Evolutionary conservation across 92 coral and sea anemone genomes (phyloP), one percentile per base, ranked within the genome.

Genomic region (Epizoanthus illoricatus): DNA sequence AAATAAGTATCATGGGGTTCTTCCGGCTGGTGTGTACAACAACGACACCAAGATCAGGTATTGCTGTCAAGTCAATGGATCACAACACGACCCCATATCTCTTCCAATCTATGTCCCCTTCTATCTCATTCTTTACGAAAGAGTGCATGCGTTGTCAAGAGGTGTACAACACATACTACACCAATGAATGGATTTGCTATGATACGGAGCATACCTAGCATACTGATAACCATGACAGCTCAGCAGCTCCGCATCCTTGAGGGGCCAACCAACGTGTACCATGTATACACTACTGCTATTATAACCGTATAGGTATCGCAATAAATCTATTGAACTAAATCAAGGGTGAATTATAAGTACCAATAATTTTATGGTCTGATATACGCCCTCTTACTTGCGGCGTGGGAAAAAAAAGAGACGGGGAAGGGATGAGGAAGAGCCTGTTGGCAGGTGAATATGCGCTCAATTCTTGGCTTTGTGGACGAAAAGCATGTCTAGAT

Each of bases 61-160:
- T 74, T 74, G 80, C n/a, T 74, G 80, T 33, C 80, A 74, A 57
- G 54, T 57, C 18, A 74, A 57, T 28, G 80, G 80, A 20, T 74
- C 80, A 2, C 20, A 15, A 55, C 1, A 56, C 8, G 23, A 55
- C 7, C 80, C 80, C n/a, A 74, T 74, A 54, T n/a, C 7, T 28
- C 80, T 74, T 52, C 80, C 80, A 17, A 20, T 13, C 13, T 17
- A 56, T 16, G 80, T 55, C 2, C 80, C 80, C 6, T 74, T 74
- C 59, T 58, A 56, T 10, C 43, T 74, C 21, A 36, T 74, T 16
- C 5, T 74, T 0, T 74, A 57, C 59, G 4, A 74, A 57, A 45
- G 20, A 36, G 5, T 13, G 28, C 10, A 8, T 13, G 28, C 10
- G 17, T 56, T 74, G 80, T 20, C 80, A 74, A 36, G 80, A 74